A percentile compares a stretch with the other conserved stretches of the same genome.
These are phyloP conservation scores for Xenops minutus DNA, from an alignment of 2,797 vertebrate genomes.

Conservation along the genomic window DNA sequence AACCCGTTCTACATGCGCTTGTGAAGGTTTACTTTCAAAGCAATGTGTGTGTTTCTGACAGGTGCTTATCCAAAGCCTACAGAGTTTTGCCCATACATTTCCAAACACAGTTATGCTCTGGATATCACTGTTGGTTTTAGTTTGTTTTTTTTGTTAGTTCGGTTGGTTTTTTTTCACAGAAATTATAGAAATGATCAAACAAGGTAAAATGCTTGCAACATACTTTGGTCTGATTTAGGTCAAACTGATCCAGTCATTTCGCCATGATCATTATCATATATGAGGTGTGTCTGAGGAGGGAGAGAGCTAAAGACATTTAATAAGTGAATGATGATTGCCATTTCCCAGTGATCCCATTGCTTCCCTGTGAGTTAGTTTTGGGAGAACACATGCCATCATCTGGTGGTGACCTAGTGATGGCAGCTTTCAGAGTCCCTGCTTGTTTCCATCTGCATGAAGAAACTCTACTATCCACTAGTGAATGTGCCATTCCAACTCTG, in stretches of 20 bases:
- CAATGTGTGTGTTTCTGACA: background rate
- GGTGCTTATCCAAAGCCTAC: background rate
- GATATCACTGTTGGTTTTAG: background rate
- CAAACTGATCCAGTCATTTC: background rate
- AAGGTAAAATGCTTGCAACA: background rate
- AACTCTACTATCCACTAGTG: no score
- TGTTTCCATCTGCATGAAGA: background rate
- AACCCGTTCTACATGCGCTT: background rate
- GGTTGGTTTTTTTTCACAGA: background rate
- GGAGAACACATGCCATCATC: background rate
- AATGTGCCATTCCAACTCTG: background rate
- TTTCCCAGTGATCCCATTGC: background rate
- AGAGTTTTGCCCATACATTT: background rate
- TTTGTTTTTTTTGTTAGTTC: background rate
- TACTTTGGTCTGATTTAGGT: background rate
- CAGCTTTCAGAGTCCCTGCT: background rate
- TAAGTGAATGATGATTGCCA: background rate
- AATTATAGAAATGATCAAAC: background rate
- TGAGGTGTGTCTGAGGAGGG: background rate
- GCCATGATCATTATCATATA: background rate
- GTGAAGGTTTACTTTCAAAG: background rate
- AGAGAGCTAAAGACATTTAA: background rate
- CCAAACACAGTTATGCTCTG: background rate
- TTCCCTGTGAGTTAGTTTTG: background rate
- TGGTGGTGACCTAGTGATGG: background rate